A percentile compares a stretch with the other conserved stretches of the same genome.
These are phyloP conservation scores for Heliconius congener DNA, from an alignment of 1,140 invertebrate genomes.

Conservation along the genomic window DNA sequence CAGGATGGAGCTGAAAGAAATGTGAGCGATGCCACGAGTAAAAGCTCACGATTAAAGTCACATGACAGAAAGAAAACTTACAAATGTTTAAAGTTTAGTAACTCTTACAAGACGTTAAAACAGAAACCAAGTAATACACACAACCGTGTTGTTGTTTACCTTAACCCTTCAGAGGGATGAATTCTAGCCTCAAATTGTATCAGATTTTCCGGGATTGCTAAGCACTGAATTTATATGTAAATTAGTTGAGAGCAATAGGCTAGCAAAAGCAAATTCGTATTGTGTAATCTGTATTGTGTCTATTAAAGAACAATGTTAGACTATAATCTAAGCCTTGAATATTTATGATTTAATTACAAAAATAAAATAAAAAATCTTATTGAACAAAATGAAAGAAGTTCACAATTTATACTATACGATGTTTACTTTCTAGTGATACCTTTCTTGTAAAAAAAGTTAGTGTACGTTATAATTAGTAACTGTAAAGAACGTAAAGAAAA, in stretches of 20 bases:
- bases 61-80: not conserved
- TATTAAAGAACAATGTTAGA: too few species aligned
- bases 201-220: conserved; percentile 1
- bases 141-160: not conserved
- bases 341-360: too few species aligned
- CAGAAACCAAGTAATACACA: not conserved
- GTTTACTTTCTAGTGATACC: too few species aligned
- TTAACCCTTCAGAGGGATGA: conserved; percentile 5
- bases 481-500: too few species aligned
- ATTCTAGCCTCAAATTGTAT: conserved; percentile 2
- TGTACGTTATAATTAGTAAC: too few species aligned
- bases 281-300: not conserved
- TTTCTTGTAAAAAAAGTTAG: too few species aligned
- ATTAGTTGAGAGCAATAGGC: conserved; percentile 5
- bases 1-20: too few species aligned
- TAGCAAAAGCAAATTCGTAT: not conserved
- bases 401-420: too few species aligned
- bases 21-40: not conserved
- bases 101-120: not conserved
- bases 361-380: too few species aligned
- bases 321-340: too few species aligned
- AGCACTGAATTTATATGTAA: conserved; percentile 13
- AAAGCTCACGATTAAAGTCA: not conserved
- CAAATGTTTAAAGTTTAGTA: not conserved
- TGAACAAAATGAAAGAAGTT: too few species aligned